phyloP scores from a whole-genome alignment of 1,140 invertebrate species.

The Drosophila sechellia region DNA sequence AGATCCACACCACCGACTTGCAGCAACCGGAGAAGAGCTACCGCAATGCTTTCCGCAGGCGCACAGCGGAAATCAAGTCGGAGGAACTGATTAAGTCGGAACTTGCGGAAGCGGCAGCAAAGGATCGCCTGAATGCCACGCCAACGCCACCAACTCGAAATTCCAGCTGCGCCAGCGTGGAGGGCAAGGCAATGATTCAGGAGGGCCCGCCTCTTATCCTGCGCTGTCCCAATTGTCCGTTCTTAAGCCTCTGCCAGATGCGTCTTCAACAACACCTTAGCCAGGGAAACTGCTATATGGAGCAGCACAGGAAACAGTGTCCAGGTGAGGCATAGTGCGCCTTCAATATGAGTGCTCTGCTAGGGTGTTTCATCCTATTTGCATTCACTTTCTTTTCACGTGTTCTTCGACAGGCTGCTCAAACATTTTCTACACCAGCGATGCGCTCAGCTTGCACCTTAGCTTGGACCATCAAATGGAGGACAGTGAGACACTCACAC shows the following conservation, averaged over 20 bases:
- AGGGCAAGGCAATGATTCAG: constrained; percentile 42
- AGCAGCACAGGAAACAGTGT: constrained; percentile 45
- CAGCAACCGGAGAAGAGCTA: constrained; percentile 70
- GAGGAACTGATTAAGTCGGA: constrained; percentile 81
- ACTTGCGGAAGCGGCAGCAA: constrained; percentile 64
- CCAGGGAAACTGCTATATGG: constrained; percentile 46
- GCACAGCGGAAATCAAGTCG: constrained; percentile 77
- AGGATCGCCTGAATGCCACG: constrained; percentile 71
- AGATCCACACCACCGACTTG: constrained; percentile 77
- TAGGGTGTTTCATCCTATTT: no score
- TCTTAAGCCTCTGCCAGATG: constrained; percentile 56
- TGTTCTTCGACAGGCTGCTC: constrained; percentile 74
- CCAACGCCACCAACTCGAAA: constrained; percentile 70
- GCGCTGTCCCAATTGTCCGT: constrained; percentile 65
- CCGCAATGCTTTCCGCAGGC: constrained; percentile 69
- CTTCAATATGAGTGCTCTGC: no score
- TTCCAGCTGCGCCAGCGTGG: constrained; percentile 37
- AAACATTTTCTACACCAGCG: constrained; percentile 85
- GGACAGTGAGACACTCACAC: constrained; percentile 65
- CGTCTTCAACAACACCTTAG: constrained; percentile 41
- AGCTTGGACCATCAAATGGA: constrained; percentile 85
- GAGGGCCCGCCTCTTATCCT: constrained; percentile 12
- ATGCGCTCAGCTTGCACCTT: constrained; percentile 85
- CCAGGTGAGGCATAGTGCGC: constrained; percentile 41
- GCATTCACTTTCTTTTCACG: neutral